A percentile compares a stretch with the other conserved stretches of the same genome.
These are phyloP conservation scores for Trachelus troglodyta DNA, from an alignment of 2,888 invertebrate species.

Conservation along the genomic window DNA sequence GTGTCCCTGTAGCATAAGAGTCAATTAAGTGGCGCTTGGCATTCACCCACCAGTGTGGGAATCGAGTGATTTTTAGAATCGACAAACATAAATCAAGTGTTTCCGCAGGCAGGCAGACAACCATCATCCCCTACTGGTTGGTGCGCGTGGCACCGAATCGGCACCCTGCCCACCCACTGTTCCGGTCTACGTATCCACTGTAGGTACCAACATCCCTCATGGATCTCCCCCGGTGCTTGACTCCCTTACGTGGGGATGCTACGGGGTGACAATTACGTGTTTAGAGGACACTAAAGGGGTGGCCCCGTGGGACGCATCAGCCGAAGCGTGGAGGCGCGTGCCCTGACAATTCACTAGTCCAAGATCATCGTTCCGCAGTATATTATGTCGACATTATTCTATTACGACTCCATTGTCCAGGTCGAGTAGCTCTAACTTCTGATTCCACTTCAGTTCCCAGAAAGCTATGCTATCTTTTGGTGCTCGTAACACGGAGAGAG, in stretches of 20 bases:
- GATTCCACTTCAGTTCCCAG: neutral
- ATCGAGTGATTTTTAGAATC: conserved; percentile 55
- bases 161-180: conserved; percentile 33
- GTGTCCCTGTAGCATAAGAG: conserved; percentile 25
- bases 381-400: conserved; percentile 34
- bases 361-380: conserved; percentile 37
- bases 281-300: conserved; percentile 54
- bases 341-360: conserved; percentile 46
- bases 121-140: conserved; percentile 21
- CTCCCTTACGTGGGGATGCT: neutral
- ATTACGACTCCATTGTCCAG: conserved; percentile 36
- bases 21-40: conserved; percentile 43
- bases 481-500: neutral
- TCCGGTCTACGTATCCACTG: conserved; percentile 17
- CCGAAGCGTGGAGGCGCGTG: conserved; percentile 50
- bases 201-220: neutral
- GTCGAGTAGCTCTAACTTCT: neutral
- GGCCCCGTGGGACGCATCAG: conserved; percentile 52
- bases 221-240: neutral
- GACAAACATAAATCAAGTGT: conserved; percentile 59
- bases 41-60: conserved; percentile 46
- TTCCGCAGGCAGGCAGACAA: conserved; percentile 21
- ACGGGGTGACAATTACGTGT: conserved; percentile 60
- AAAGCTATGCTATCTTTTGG: neutral
- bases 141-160: conserved; percentile 9